phyloP scores from a whole-genome alignment of 2,888 invertebrate species.

The Siphlonurus alternatus region DNA sequence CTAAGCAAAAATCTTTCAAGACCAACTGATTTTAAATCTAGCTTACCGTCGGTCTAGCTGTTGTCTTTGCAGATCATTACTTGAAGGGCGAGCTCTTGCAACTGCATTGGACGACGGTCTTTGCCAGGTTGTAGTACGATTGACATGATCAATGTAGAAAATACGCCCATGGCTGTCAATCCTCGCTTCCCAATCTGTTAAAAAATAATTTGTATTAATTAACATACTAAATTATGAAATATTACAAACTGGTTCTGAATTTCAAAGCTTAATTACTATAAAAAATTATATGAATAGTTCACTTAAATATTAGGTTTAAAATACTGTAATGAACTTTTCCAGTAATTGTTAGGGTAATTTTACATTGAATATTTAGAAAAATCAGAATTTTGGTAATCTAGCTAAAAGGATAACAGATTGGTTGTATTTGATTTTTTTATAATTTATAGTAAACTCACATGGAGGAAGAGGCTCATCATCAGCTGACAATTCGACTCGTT shows the following conservation, averaged over 20 bases:
- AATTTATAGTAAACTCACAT: conserved; percentile 38
- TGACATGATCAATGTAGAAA: conserved; percentile 96
- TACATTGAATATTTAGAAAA: too few species aligned
- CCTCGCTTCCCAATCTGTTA: conserved; percentile 86
- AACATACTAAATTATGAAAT: not conserved
- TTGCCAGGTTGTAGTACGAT: conserved; percentile 92
- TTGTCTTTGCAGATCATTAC: conserved; percentile 47
- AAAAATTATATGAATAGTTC: not conserved
- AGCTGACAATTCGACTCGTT: conserved; percentile 31
- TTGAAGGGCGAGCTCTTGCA: conserved; percentile 28
- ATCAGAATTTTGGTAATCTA: not conserved
- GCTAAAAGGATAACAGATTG: not conserved
- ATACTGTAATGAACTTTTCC: too few species aligned
- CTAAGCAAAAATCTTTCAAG: too few species aligned
- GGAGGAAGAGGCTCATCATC: conserved; percentile 70
- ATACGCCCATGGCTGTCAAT: conserved; percentile 93
- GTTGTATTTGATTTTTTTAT: not conserved
- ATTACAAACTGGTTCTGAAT: not conserved
- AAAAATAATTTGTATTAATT: conserved; percentile 9
- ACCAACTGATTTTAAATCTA: too few species aligned
- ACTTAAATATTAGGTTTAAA: not conserved
- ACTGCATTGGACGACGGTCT: conserved; percentile 45
- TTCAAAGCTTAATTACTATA: conserved; percentile 4
- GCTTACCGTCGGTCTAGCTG: conserved; percentile 44
- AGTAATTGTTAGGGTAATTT: too few species aligned